These are phyloP conservation scores for Apoda limacodes DNA, from an alignment of 2,888 invertebrate species.

Conservation along the genomic window DNA sequence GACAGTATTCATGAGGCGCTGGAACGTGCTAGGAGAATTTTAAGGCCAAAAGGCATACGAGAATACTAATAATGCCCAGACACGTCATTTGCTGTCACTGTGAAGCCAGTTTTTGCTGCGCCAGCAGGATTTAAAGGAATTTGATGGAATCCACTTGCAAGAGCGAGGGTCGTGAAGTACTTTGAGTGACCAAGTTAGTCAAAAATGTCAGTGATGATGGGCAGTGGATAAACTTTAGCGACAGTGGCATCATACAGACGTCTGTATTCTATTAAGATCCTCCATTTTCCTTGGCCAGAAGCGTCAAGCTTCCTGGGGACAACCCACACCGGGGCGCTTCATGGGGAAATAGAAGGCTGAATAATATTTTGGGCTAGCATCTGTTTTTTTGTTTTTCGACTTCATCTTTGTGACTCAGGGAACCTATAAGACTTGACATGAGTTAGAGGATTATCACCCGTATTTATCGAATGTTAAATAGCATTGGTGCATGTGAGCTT, in stretches of 20 bases:
- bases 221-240: no score
- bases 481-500: no score
- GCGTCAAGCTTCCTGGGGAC: slow-evolving; percentile 19
- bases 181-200: no score
- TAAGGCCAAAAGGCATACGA: no score
- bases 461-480: no score
- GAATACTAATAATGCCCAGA: no score
- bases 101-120: slow-evolving; percentile 19
- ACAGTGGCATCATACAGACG: slow-evolving; percentile 17
- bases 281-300: slow-evolving; percentile 12
- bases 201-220: no score
- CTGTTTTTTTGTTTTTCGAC: slow-evolving; percentile 12
- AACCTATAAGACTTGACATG: slow-evolving; percentile 19
- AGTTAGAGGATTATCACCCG: slow-evolving; percentile 11
- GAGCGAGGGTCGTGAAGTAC: slow-evolving; percentile 20
- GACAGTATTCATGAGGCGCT: no score
- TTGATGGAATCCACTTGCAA: slow-evolving; percentile 12
- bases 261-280: slow-evolving; percentile 14
- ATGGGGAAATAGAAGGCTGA: slow-evolving; percentile 13
- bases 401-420: slow-evolving; percentile 19
- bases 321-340: slow-evolving; percentile 18
- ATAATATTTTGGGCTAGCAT: slow-evolving; percentile 12
- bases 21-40: slow-evolving; percentile 24
- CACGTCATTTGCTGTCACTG: no score
- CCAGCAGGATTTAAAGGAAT: slow-evolving; percentile 4